These are phyloP conservation scores for Pluvialis apricaria DNA, from an alignment of 2,113 vertebrate genomes.

Conservation along the genomic window DNA sequence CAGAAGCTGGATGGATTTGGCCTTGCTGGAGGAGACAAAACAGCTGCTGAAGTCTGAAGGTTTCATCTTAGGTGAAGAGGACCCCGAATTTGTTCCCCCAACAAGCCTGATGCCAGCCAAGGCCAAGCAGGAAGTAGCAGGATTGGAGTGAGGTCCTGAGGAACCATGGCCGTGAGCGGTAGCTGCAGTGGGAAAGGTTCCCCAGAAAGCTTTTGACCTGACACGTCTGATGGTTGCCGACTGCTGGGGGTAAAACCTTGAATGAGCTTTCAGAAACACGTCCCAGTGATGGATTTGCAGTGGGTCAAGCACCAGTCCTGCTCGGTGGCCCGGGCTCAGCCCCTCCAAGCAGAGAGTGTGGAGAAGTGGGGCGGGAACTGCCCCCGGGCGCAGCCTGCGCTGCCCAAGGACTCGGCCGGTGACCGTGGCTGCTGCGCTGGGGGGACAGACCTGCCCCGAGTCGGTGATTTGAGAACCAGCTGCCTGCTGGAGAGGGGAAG, in stretches of 20 bases:
- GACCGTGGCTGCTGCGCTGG: accelerated
- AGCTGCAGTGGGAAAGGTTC: neutral
- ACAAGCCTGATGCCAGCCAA: neutral
- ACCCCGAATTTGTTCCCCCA: neutral
- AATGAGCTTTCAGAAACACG: neutral
- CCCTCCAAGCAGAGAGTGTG: neutral
- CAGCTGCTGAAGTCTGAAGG: neutral
- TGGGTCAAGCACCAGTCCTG: accelerated
- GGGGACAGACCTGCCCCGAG: neutral
- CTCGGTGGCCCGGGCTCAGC: neutral
- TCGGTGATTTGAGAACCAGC: neutral
- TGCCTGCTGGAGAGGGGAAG: neutral
- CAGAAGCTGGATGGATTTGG: neutral
- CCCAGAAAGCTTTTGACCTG: neutral
- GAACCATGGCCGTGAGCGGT: accelerated
- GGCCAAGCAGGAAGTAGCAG: neutral
- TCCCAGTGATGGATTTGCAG: neutral
- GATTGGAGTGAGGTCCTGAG: neutral
- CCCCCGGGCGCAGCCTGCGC: neutral
- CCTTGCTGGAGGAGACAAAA: neutral
- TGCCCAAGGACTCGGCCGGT: neutral
- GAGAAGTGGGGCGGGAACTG: neutral
- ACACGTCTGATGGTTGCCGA: accelerated
- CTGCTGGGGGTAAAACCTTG: neutral
- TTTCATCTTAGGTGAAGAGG: neutral